Evolutionary conservation across 2,113 vertebrate genomes (phyloP), one percentile per base, ranked within the genome.

Genomic region (Bujurquina vittata): DNA sequence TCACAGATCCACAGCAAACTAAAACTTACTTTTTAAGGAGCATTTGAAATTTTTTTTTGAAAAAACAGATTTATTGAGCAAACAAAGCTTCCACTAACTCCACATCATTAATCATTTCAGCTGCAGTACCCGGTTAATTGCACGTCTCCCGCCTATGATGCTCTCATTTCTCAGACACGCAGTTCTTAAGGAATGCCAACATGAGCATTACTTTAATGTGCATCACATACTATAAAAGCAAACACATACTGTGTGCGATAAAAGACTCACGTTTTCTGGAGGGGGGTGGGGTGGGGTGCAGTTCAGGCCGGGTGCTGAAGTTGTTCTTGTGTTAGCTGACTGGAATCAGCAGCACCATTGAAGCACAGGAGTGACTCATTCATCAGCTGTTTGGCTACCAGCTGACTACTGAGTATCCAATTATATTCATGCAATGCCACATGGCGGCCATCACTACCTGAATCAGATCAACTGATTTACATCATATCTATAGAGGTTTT

Each of bases 21-120:
- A 43, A 29, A 10, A 15, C 40, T 23, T 69, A 69, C 40, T 52
- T 49, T 59, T 57, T 46, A 76, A 0, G 23, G 10, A 46, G n/a
- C n/a, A n/a, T n/a, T n/a, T n/a, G n/a, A n/a, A n/a, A n/a, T n/a
- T n/a, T n/a, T 20, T 15, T 10, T 43, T 69, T 29, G 65, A 12
- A 49, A 18, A 69, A 49, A 29, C 40, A 69, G 40, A 1, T 67
- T 29, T 49, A 67, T 26, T 69, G 40, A 69, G 9, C 15, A 49
- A 23, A 69, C 43, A 22, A 67, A 18, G 22, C 46, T 46, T 67
- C 46, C 46, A 49, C 22, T 49, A 29, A 9, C 9, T 67, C 40
- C 18, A 46, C 0, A 67, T 67, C 22, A 67, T 26, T 0, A 0
- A 15, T 46, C 63, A 10, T 0, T 49, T 29, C 23, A 69, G 63